Conservation (phyloP, 1,140 invertebrate genomes). For the Drosophila watanabei region DNA sequence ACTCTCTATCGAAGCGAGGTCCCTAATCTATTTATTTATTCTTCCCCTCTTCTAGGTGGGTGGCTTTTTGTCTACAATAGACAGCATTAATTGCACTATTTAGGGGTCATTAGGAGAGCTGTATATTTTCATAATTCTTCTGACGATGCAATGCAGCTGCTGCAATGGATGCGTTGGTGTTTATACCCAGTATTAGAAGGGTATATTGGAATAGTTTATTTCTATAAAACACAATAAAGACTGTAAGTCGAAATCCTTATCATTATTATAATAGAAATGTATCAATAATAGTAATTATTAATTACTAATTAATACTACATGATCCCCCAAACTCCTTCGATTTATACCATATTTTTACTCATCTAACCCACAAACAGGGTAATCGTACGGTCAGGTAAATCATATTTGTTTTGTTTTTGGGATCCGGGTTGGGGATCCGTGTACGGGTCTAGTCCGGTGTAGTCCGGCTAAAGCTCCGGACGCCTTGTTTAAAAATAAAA, state of each 20-base stretch:
- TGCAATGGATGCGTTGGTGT: conserved; percentile 20
- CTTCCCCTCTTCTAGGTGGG: not conserved
- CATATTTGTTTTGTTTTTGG: conserved; percentile 16
- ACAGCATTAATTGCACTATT: conserved; percentile 34
- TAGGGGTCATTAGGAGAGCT: conserved; percentile 34
- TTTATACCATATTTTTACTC: not conserved
- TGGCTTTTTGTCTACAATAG: conserved; percentile 21
- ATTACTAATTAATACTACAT: no score
- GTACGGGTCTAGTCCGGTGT: conserved; percentile 59
- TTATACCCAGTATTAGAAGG: not conserved
- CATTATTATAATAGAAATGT: not conserved
- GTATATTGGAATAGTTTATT: not conserved
- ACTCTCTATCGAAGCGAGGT: not conserved
- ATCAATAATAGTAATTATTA: not conserved
- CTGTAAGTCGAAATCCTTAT: not conserved
- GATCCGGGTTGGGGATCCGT: conserved; percentile 14
- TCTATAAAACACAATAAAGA: not conserved
- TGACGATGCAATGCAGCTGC: conserved; percentile 16
- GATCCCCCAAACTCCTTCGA: not conserved
- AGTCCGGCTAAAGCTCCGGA: conserved; percentile 67
- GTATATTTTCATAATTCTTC: conserved; percentile 24
- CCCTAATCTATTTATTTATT: not conserved
- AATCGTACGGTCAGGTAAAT: not conserved
- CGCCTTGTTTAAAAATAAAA: conserved; percentile 80
- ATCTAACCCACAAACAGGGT: not conserved